Evolutionary conservation across 2,797 vertebrate species (phyloP).

Genomic region (Geotrypetes seraphini): DNA sequence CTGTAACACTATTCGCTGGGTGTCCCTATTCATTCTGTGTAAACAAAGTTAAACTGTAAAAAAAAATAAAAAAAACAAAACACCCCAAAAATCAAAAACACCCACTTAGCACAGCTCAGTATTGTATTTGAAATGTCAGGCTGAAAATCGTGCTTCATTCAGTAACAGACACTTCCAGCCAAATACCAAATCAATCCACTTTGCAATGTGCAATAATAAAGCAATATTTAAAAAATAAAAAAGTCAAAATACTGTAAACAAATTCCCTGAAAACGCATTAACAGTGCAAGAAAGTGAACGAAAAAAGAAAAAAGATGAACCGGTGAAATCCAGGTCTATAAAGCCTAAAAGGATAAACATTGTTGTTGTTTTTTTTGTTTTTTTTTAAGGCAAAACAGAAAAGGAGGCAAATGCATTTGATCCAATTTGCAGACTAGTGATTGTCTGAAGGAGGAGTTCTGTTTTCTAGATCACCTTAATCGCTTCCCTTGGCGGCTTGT

Average conservation of each 20-base stretch:
- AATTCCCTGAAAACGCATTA: conserved; percentile 8
- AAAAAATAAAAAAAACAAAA: too few relatives aligned
- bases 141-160: neutral
- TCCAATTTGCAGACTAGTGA: conserved; percentile 55
- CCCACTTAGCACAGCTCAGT: neutral
- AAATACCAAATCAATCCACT: conserved; percentile 3
- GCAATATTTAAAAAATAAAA: too few relatives aligned
- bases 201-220: conserved; percentile 11
- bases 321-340: too few relatives aligned
- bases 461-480: conserved; percentile 65
- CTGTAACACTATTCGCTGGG: conserved; percentile 27
- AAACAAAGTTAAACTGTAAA: conserved; percentile 13
- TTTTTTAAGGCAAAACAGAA: conserved; percentile 19
- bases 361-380: too few relatives aligned
- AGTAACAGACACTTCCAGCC: conserved; percentile 13
- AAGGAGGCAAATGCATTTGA: conserved; percentile 38
- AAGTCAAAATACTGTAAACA: conserved; percentile 11
- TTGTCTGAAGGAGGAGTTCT: conserved; percentile 54
- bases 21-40: conserved; percentile 12
- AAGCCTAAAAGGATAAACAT: too few relatives aligned
- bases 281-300: neutral
- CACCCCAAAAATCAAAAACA: too few relatives aligned
- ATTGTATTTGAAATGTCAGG: neutral
- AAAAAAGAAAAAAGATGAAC: conserved; percentile 1
- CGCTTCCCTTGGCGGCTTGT: conserved; percentile 92